Evolutionary conservation across 2,113 vertebrate species (phyloP), one percentile per base, ranked within the genome.

Genomic region (Calyptommatus sinebrachiatus): DNA sequence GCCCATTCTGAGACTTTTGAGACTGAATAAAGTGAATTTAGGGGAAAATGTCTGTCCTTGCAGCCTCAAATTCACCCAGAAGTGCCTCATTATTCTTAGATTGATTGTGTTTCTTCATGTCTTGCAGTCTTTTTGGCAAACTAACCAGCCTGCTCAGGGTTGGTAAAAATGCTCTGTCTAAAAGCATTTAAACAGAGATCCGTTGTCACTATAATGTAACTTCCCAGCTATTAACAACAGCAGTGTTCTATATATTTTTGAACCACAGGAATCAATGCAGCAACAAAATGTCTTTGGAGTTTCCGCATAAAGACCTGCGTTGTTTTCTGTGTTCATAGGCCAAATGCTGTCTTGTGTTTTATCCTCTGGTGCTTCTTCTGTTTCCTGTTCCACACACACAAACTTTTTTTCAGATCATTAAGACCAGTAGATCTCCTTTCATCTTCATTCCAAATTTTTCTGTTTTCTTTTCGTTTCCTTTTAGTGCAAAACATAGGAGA

Each of bases 261-360:
- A 82, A 87, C 89, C 88, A 87, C 85, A 87, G 84, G 88, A 91
- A 89, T 88, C 85, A 87, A 46, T 31, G 29, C 9, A 83, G 76
- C 69, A 81, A 85, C 69, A 82, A 79, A 61, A 48, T 41, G 26
- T 71, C 1, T 57, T 68, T 75, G 48, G 48, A 31, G 84, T 83
- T 76, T 81, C 84, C 16, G 4, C 75, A 50, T 22, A 73, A 14
- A 48, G 85, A 71, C 53, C 87, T 73, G 78, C 0, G 4, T 41
- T 77, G 68, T 76, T 69, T 57, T 87, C 83, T 86, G 81, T 78
- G 85, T 77, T 35, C 57, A 60, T 46, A 84, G 53, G 69, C 41
- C 71, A 77, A 87, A 79, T 76, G 66, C 77, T 77, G 81, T 41
- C 14, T 82, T 81, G 73, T 60, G 73, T 75, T 12, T 5, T 66